Conservation (phyloP, 2,113 vertebrate genomes). For the Capricornis sumatraensis region DNA sequence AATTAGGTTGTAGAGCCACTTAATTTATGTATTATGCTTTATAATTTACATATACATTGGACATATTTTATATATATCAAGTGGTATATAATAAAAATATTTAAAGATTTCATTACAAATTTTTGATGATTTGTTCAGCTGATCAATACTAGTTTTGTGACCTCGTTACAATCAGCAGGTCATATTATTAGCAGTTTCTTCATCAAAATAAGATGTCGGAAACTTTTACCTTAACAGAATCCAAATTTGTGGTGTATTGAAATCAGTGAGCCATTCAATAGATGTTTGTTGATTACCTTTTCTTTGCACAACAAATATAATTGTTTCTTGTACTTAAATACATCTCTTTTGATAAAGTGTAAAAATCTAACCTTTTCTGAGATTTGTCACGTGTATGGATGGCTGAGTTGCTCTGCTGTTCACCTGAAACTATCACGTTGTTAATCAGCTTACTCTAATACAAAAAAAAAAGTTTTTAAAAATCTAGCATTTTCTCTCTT, state of each 20-base stretch:
- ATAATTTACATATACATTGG: neutral
- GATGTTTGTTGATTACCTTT: constrained; percentile 1
- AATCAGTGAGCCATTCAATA: neutral
- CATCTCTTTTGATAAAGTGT: constrained; percentile 19
- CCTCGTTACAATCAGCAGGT: neutral
- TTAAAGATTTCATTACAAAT: neutral
- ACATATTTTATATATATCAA: neutral
- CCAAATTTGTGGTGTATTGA: neutral
- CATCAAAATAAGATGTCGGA: constrained; percentile 21
- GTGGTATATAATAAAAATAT: neutral
- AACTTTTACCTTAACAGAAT: constrained; percentile 5
- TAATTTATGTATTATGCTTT: constrained; percentile 24
- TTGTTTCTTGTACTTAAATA: neutral
- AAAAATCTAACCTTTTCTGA: constrained; percentile 1
- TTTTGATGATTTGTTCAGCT: constrained; percentile 21
- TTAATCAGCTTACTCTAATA: neutral
- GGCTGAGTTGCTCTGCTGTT: neutral
- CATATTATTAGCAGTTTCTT: neutral
- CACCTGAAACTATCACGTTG: neutral
- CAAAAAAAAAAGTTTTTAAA: neutral
- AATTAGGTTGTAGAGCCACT: neutral
- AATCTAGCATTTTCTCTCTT: neutral
- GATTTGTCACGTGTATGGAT: neutral
- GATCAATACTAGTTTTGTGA: neutral
- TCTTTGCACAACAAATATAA: neutral